A percentile compares a stretch with the other conserved stretches of the same genome.
phyloP scores from a whole-genome alignment of 1,140 invertebrate species.

The Nymphalis io region DNA sequence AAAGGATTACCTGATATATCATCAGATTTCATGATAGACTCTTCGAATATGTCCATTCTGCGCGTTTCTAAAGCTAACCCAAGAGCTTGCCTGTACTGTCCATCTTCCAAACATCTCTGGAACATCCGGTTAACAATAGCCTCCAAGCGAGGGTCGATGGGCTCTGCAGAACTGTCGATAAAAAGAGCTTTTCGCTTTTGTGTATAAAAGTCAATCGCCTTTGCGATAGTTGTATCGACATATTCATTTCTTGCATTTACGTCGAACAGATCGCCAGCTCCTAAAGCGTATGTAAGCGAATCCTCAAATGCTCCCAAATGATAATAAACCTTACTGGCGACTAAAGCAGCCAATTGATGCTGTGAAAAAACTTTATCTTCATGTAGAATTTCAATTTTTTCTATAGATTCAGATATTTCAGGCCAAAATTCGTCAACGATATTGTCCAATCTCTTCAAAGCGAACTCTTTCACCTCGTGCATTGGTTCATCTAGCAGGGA shows the following conservation, averaged over 20 bases:
- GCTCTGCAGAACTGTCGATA: conserved; percentile 82
- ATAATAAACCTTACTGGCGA: conserved; percentile 99
- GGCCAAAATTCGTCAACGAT: conserved; percentile 99
- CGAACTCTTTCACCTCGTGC: conserved; percentile 96
- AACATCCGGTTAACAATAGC: conserved; percentile 99
- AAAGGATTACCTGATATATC: conserved; percentile 85
- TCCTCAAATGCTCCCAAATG: conserved; percentile 98
- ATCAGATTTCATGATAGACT: conserved; percentile 94
- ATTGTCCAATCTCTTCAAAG: conserved; percentile 92
- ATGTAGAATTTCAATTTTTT: conserved; percentile 98
- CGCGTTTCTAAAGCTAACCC: conserved; percentile 97
- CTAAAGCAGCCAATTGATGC: conserved; percentile 95
- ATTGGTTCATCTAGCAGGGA: conserved; percentile 97
- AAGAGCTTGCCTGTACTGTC: conserved; percentile 95
- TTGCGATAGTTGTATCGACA: conserved; percentile 97
- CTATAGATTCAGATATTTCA: conserved; percentile 98
- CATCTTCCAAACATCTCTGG: conserved; percentile 95
- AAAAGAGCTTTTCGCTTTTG: conserved; percentile 88
- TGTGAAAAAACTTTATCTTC: conserved; percentile 95
- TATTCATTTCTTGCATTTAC: conserved; percentile 96
- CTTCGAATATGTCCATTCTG: conserved; percentile 96
- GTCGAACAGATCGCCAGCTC: conserved; percentile 96
- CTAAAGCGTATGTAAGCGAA: conserved; percentile 95
- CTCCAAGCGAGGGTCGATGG: conserved; percentile 94
- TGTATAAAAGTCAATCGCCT: conserved; percentile 97